Percentiles rank a stretch among this genome's conserved stretches.
phyloP scores from a whole-genome alignment of 2,113 vertebrate genomes.

The Todiramphus saurophagus region DNA sequence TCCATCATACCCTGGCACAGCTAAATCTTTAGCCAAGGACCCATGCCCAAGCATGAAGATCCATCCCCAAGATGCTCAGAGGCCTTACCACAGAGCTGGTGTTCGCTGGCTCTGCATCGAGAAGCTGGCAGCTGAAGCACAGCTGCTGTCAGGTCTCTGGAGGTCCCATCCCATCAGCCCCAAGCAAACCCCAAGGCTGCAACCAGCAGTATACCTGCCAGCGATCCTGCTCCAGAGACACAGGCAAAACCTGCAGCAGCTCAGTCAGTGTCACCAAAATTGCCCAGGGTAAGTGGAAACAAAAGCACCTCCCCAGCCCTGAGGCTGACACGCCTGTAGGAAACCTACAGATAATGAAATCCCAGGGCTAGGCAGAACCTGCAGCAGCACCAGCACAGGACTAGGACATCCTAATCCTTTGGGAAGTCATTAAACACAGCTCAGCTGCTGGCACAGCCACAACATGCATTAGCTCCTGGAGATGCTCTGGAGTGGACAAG shows the following conservation, averaged over 20 bases:
- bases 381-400: background rate
- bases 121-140: no score
- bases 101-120: no score
- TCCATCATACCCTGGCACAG: background rate
- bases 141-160: no score
- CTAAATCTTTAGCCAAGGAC: background rate
- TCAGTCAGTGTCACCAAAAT: fast-evolving
- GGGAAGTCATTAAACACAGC: conserved; percentile 35
- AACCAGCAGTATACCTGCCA: no score
- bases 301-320: background rate
- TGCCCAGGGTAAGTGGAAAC: background rate
- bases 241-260: background rate
- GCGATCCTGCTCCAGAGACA: no score
- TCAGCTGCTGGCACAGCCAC: background rate
- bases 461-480: background rate
- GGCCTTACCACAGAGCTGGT: no score
- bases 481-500: background rate
- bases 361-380: background rate
- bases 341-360: conserved; percentile 6
- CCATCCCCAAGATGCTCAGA: background rate
- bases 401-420: background rate
- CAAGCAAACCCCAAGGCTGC: no score
- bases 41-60: background rate
- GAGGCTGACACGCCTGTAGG: background rate
- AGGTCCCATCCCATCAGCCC: no score